Conservation (phyloP, 2,888 invertebrate species). For the Tortricodes alternella region DNA sequence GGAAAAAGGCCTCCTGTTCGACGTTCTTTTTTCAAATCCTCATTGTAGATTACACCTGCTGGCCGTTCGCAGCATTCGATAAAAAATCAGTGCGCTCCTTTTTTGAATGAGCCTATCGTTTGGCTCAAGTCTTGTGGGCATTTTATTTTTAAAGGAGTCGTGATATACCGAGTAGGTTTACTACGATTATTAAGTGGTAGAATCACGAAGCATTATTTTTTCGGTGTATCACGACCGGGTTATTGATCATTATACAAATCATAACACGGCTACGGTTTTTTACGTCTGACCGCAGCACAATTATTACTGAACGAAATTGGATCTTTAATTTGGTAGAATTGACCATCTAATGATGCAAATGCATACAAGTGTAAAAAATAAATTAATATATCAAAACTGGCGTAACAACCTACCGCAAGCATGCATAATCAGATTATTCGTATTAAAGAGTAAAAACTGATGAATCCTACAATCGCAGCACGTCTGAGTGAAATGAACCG, state of each 20-base stretch:
- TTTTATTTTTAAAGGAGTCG: slow-evolving; percentile 78
- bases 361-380: slow-evolving; percentile 19
- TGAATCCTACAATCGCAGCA: slow-evolving; percentile 46
- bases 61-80: slow-evolving; percentile 79
- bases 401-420: slow-evolving; percentile 63
- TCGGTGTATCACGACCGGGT: slow-evolving; percentile 65
- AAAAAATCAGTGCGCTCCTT: slow-evolving; percentile 73
- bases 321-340: slow-evolving; percentile 46
- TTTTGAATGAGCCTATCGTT: slow-evolving; percentile 65
- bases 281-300: slow-evolving; percentile 55
- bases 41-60: slow-evolving; percentile 81
- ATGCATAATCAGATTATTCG: slow-evolving; percentile 57
- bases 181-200: slow-evolving; percentile 79
- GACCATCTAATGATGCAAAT: slow-evolving; percentile 24
- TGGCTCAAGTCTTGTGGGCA: slow-evolving; percentile 57
- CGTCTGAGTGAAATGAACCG: slow-evolving; percentile 64
- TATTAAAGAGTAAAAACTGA: slow-evolving; percentile 46
- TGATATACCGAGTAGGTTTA: slow-evolving; percentile 70
- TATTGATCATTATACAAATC: slow-evolving; percentile 76
- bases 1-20: slow-evolving; percentile 81
- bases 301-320: slow-evolving; percentile 55
- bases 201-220: slow-evolving; percentile 72
- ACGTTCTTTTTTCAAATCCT: slow-evolving; percentile 76
- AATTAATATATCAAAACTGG: slow-evolving; percentile 16
- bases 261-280: slow-evolving; percentile 58